Base-by-base conservation (phyloP, 2,113 vertebrate genomes). In the Protomyctophum bolini region DNA sequence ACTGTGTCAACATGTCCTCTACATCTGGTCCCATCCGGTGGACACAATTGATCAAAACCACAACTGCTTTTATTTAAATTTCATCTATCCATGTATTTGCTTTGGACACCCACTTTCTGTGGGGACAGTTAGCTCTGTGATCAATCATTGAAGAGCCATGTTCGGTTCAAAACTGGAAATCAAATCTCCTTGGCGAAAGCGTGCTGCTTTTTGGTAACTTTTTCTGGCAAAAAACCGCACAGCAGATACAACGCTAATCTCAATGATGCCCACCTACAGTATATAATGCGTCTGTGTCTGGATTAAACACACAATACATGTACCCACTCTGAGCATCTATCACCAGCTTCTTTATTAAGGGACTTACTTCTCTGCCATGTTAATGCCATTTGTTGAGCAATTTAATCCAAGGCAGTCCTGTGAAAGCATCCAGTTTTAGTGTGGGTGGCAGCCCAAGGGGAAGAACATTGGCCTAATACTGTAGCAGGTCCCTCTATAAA, bases 251-350 rank as follows among this genome's bases (percentile, higher is more conserved):
- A 14, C 58, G 8, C 10, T 57, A 63, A 63, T 29, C 62, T 60
- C 72, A 12, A 55, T 49, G 58, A 7, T 41, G 11, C 56, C 55
- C 59, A 11, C 33, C 28, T 54, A 73, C 79, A 41, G 33, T 41
- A 41, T 41, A 41, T 41, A 2, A 81, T 86, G 66, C 82, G 73
- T 60, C 29, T 60, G 52, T 57, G 60, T 58, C 52, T 70, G 28
- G 7, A 52, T 72, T 56, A 66, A 73, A 66, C 66, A 47, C 33
- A n/a, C n/a, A n/a, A n/a, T n/a, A 56, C 48, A 71, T 70, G 65
- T 67, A 68, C 47, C 66, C 0, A 6, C 9, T 74, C 51, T 62
- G 2, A 56, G 8, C 10, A 54, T 9, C n/a, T 48, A 68, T 48
- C 48, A 9, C 1, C 0, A 48, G 11, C 9, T 54, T 54, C 51